Conservation (phyloP, 2,113 vertebrate genomes). For the Noctilio leporinus region DNA sequence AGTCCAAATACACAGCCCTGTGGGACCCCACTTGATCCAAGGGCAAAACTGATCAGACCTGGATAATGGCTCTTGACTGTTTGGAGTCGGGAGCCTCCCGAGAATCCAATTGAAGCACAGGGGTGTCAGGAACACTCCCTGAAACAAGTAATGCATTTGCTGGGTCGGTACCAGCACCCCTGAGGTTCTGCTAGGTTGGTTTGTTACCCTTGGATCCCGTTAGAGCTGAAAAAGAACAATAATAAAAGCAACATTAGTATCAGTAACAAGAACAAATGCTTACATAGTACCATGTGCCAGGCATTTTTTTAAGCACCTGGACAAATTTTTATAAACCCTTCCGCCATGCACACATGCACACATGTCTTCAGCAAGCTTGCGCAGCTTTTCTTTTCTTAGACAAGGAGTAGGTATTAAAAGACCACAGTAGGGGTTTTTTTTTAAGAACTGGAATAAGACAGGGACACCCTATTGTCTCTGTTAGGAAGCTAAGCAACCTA, state of each 20-base stretch:
- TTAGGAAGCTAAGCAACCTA: background rate
- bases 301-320: background rate
- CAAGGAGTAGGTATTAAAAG: background rate
- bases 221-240: background rate
- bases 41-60: background rate
- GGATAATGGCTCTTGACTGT: background rate
- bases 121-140: background rate
- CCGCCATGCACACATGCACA: rapidly evolving
- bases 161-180: background rate
- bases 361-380: background rate
- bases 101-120: background rate
- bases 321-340: background rate
- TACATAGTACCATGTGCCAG: no score
- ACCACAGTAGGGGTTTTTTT: background rate
- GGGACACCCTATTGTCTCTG: background rate
- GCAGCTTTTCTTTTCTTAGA: background rate
- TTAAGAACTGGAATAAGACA: background rate
- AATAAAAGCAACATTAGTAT: background rate
- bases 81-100: background rate
- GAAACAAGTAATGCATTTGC: background rate
- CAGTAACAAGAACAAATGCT: background rate
- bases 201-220: background rate
- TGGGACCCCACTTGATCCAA: background rate
- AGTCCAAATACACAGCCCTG: background rate
- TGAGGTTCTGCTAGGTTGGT: background rate